Percentiles rank a stretch among this genome's conserved stretches.
phyloP scores from a whole-genome alignment of 2,113 vertebrate species.

The Dascyllus trimaculatus region DNA sequence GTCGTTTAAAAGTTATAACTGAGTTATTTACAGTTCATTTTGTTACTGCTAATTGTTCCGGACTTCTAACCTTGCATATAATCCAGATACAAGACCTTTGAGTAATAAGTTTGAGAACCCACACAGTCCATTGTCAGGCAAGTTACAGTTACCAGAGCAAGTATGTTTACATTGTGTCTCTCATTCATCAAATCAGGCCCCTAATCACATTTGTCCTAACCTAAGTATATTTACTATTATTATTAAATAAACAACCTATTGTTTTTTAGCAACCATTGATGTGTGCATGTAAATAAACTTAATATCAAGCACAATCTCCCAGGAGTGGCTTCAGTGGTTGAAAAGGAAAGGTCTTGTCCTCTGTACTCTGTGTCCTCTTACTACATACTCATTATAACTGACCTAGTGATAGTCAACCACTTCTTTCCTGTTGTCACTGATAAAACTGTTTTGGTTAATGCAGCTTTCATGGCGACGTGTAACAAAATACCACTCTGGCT shows the following conservation, averaged over 20 bases:
- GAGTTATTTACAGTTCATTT: too few species aligned
- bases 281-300: not conserved
- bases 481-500: not conserved
- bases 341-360: not conserved
- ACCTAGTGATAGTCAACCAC: not conserved
- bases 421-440: not conserved
- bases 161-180: constrained; percentile 19
- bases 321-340: not conserved
- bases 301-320: not conserved
- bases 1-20: too few species aligned
- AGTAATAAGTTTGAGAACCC: too few species aligned
- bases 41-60: too few species aligned
- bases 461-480: not conserved
- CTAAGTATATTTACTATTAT: not conserved
- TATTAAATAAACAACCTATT: too few species aligned
- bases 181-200: too few species aligned
- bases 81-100: too few species aligned
- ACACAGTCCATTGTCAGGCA: not conserved
- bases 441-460: constrained; percentile 7
- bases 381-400: not conserved
- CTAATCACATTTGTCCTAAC: not conserved
- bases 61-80: too few species aligned
- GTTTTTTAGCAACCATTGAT: too few species aligned
- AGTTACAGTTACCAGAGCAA: not conserved
- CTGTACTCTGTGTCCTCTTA: not conserved